Percentiles rank a stretch among this genome's conserved stretches.
phyloP scores from a whole-genome alignment of 2,888 invertebrate genomes.

The Altica lythri region DNA sequence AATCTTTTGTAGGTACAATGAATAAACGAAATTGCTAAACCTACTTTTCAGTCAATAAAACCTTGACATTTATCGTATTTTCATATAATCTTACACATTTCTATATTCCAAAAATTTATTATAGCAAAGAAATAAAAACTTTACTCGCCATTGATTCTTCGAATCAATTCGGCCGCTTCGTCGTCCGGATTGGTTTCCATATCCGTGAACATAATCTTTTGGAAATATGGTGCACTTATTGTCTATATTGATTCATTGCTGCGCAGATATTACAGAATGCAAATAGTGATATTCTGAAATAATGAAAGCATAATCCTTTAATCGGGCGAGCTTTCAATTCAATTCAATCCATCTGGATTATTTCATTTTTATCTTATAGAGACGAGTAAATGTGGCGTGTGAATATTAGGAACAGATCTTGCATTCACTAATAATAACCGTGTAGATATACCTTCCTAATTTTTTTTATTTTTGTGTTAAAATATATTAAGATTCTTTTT shows the following conservation, averaged over 20 bases:
- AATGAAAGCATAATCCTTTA: slow-evolving; percentile 47
- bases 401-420: too few relatives aligned
- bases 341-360: slow-evolving; percentile 32
- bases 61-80: too few relatives aligned
- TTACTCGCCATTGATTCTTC: slow-evolving; percentile 4
- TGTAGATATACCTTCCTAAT: too few relatives aligned
- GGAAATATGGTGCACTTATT: slow-evolving; percentile 15
- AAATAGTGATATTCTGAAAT: slow-evolving; percentile 43
- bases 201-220: slow-evolving; percentile 21
- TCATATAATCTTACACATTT: too few relatives aligned
- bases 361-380: too few relatives aligned
- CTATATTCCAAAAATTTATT: background rate
- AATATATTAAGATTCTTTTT: too few relatives aligned
- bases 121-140: slow-evolving; percentile 1
- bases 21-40: too few relatives aligned
- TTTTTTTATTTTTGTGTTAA: too few relatives aligned
- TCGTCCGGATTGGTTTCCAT: slow-evolving; percentile 17
- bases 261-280: slow-evolving; percentile 31
- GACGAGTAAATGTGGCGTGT: too few relatives aligned
- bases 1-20: too few relatives aligned
- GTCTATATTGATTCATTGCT: slow-evolving; percentile 28
- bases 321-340: slow-evolving; percentile 36
- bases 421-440: too few relatives aligned
- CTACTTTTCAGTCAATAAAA: too few relatives aligned
- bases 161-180: slow-evolving; percentile 11